These are phyloP conservation scores for Augochlora pura DNA, from an alignment of 1,140 invertebrate genomes.

Conservation along the genomic window DNA sequence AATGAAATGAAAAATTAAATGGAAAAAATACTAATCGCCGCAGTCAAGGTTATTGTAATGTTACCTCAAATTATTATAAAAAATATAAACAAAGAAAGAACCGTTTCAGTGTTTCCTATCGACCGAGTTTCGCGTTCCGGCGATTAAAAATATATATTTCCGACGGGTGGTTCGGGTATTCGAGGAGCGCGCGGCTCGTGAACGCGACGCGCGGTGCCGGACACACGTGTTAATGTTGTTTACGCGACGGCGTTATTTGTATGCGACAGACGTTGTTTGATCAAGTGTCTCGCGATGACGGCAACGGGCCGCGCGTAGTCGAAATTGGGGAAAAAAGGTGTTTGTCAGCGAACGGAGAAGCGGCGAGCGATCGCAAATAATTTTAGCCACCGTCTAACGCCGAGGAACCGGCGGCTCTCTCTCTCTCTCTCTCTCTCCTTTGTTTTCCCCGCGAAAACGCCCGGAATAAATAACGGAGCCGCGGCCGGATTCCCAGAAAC, in stretches of 20 bases:
- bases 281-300: constrained; percentile 65
- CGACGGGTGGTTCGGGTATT: background rate
- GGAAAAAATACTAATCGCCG: too few species aligned
- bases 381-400: constrained; percentile 52
- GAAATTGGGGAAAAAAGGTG: constrained; percentile 61
- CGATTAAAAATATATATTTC: background rate
- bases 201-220: constrained; percentile 30
- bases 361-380: constrained; percentile 55
- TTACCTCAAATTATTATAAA: too few species aligned
- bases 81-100: too few species aligned
- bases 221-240: constrained; percentile 61
- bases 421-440: too few species aligned
- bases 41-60: too few species aligned
- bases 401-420: too few species aligned
- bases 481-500: background rate
- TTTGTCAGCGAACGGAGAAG: constrained; percentile 60
- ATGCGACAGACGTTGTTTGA: constrained; percentile 55
- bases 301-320: constrained; percentile 36
- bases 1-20: too few species aligned
- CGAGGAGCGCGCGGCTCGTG: too few species aligned
- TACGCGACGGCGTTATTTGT: constrained; percentile 64
- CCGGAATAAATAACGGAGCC: background rate
- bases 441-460: background rate
- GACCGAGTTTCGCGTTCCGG: too few species aligned
- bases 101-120: too few species aligned